These are phyloP conservation scores for Cheilosia scutellata DNA, from an alignment of 2,888 invertebrate species.

Conservation along the genomic window DNA sequence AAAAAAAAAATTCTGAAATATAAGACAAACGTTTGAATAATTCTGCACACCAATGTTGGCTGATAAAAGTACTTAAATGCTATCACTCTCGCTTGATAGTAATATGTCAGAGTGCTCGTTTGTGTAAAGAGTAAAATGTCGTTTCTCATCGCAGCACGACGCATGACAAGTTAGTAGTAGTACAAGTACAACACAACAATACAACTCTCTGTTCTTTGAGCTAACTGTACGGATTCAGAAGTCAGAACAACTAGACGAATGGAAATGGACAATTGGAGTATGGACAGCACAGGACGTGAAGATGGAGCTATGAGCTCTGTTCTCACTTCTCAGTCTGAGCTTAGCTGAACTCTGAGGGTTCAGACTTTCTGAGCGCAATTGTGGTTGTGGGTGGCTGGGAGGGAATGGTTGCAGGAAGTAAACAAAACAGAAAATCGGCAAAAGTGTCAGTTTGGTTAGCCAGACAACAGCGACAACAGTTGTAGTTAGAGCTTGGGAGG, in stretches of 20 bases:
- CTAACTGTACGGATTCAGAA: no score
- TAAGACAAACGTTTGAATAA: slow-evolving; percentile 36
- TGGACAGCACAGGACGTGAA: no score
- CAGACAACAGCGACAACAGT: neutral
- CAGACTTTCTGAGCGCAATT: no score
- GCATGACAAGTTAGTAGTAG: neutral
- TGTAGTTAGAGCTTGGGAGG: neutral
- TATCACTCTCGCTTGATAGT: slow-evolving; percentile 29
- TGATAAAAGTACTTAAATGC: slow-evolving; percentile 28
- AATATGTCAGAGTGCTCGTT: slow-evolving; percentile 35
- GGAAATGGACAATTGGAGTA: no score
- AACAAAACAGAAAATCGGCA: slow-evolving; percentile 58
- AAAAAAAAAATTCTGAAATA: neutral
- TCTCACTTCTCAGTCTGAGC: no score
- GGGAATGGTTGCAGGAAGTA: slow-evolving; percentile 23
- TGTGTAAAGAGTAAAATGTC: neutral
- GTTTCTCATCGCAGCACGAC: slow-evolving; percentile 24
- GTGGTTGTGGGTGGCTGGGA: no score
- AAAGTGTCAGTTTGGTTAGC: neutral
- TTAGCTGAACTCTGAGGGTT: no score
- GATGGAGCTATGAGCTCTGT: no score
- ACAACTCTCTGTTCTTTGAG: no score
- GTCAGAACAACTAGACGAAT: no score
- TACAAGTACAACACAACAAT: no score
- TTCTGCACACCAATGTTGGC: slow-evolving; percentile 44